A percentile compares a stretch with the other conserved stretches of the same genome.
Conservation (phyloP, 2,797 vertebrate genomes). For the Clamator glandarius region DNA sequence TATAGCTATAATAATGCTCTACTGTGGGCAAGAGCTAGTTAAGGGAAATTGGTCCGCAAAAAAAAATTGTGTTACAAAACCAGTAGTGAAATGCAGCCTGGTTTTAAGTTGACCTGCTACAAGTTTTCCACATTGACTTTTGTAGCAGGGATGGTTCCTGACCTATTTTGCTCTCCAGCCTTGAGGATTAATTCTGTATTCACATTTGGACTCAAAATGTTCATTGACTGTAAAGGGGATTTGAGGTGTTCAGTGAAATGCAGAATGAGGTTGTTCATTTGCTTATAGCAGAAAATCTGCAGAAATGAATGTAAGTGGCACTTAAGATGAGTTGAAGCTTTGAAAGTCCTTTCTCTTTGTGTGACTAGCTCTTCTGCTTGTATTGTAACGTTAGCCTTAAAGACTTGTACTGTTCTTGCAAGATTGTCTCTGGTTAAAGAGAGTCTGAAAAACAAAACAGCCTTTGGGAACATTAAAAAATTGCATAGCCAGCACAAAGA, state of each 20-base stretch:
- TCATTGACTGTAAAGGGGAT: not conserved
- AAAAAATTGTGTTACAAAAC: not conserved
- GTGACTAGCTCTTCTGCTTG: constrained; percentile 17
- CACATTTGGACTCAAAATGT: not conserved
- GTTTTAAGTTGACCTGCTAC: constrained; percentile 12
- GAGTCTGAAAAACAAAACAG: constrained; percentile 43
- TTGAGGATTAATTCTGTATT: constrained; percentile 37
- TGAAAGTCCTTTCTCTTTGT: not conserved
- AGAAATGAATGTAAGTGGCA: constrained; percentile 49
- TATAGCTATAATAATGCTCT: not conserved
- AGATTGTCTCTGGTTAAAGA: constrained; percentile 20
- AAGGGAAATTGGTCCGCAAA: not conserved
- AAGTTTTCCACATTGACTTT: not conserved
- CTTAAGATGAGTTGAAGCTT: not conserved
- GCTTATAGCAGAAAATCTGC: constrained; percentile 10
- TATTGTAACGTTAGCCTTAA: constrained; percentile 51
- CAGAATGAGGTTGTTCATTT: constrained; percentile 13
- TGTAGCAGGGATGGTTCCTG: not conserved
- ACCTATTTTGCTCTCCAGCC: constrained; percentile 19
- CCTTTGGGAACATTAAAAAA: constrained; percentile 25
- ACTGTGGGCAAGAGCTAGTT: not conserved
- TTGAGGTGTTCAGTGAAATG: constrained; percentile 26
- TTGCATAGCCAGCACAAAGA: constrained; percentile 12
- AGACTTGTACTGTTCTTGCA: constrained; percentile 18
- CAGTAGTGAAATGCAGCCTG: not conserved